Conservation (phyloP, 2,888 invertebrate genomes). For the Temnothorax rugatulus region DNA sequence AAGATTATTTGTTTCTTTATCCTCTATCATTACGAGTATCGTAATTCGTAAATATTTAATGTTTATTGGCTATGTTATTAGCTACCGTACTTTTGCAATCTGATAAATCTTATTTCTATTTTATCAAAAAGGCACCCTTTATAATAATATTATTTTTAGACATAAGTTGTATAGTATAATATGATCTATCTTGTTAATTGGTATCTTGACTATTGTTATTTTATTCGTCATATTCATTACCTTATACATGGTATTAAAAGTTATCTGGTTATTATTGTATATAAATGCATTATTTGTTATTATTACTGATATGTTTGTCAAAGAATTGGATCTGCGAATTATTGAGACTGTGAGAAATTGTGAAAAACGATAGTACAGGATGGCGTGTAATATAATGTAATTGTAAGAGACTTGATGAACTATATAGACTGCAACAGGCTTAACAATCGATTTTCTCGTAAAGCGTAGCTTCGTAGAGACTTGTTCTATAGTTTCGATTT, state of each 20-base stretch:
- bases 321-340: background rate
- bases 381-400: background rate
- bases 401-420: background rate
- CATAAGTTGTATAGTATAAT: background rate
- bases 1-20: slow-evolving; percentile 50
- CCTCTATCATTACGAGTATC: background rate
- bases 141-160: background rate
- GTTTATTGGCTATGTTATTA: slow-evolving; percentile 21
- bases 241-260: background rate
- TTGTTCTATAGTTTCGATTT: background rate
- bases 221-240: background rate
- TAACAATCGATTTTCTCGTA: background rate
- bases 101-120: slow-evolving; percentile 5
- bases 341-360: slow-evolving; percentile 11
- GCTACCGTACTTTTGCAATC: slow-evolving; percentile 48
- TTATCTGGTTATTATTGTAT: background rate
- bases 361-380: background rate
- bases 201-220: background rate
- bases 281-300: slow-evolving; percentile 21
- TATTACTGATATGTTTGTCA: slow-evolving; percentile 19
- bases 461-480: background rate
- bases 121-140: slow-evolving; percentile 42
- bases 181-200: slow-evolving; percentile 23
- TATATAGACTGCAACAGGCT: background rate
- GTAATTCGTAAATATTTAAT: slow-evolving; percentile 28